Evolutionary conservation across 2,797 vertebrate species (phyloP), one percentile per base, ranked within the genome.

Genomic region (Zenarchopterus dispar): DNA sequence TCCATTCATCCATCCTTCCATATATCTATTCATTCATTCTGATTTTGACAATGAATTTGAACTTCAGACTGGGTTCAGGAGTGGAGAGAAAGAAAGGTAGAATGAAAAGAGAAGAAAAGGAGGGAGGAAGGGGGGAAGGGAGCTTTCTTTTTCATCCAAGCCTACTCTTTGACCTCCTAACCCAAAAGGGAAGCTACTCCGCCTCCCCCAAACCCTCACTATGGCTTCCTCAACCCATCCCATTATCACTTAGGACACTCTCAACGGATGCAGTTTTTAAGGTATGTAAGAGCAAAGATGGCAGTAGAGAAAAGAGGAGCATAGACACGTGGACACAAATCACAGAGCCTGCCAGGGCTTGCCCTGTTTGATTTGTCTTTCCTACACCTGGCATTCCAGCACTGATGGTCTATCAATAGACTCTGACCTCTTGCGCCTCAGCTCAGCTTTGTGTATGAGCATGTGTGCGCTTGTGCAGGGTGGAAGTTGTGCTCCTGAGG

Each of bases 301-400:
- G 31, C 15, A 5, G 18, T 6, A 3, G 44, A 19, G 39, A 18
- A 26, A 19, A 57, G 58, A 10, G 43, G 21, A 45, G 42, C 58
- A 19, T 60, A 67, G 23, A 64, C 66, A 78, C 74, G 58, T 49
- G 24, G 69, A 72, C 53, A 9, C 46, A 69, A 46, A 70, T 69
- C 46, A 42, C 1, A 39, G 52, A 57, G 77, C 63, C 73, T 78
- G 74, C 46, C 64, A 8, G 18, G 9, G 39, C 61, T 16, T 42
- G 33, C 58, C 88, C 64, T 67, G 64, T 90, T 92, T 93, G 67
- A 90, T 88, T 91, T 90, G 57, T 67, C 56, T 75, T 89, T 88
- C 87, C 87, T 84, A 74, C 85, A 94, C 84, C 87, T 92, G 89
- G 64, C 62, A 70, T 80, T 87, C 91, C 84, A 83, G 67, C 21